These are phyloP conservation scores for Dascillus cervinus DNA, from an alignment of 2,888 invertebrate species.

Conservation along the genomic window DNA sequence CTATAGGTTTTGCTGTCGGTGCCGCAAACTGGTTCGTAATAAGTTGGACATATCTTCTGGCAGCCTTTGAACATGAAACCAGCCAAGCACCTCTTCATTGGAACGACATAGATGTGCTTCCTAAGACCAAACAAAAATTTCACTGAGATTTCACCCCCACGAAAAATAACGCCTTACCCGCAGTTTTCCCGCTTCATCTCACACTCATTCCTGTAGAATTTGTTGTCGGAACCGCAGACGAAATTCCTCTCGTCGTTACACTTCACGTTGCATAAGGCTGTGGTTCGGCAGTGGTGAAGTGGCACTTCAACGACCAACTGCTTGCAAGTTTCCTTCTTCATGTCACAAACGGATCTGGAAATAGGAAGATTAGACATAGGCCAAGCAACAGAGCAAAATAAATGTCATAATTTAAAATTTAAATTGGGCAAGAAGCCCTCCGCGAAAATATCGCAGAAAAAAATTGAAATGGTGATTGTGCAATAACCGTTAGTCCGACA, in stretches of 20 bases:
- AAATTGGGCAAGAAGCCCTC: too few species aligned
- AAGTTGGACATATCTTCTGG: conserved; percentile 76
- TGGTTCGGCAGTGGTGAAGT: conserved; percentile 75
- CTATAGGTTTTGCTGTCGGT: conserved; percentile 88
- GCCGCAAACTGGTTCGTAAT: conserved; percentile 90
- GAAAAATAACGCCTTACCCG: conserved; percentile 50
- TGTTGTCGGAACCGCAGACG: conserved; percentile 84
- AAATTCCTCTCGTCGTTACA: conserved; percentile 68
- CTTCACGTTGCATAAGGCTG: conserved; percentile 71
- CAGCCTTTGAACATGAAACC: conserved; percentile 83
- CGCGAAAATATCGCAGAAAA: too few species aligned
- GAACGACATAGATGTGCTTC: conserved; percentile 86
- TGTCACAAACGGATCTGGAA: conserved; percentile 71
- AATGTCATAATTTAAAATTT: too few species aligned
- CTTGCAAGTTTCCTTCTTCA: conserved; percentile 75
- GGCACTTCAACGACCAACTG: conserved; percentile 79
- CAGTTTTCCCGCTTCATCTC: conserved; percentile 88
- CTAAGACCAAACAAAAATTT: conserved; percentile 42
- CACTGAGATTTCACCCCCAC: conserved; percentile 4
- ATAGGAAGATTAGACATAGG: neutral
- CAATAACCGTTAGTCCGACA: too few species aligned
- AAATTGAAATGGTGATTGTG: too few species aligned
- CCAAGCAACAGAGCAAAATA: neutral
- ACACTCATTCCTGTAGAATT: conserved; percentile 84
- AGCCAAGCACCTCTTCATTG: conserved; percentile 76